Base-by-base conservation (phyloP, 1,140 invertebrate genomes). In the Meloidogyne floridensis region DNA sequence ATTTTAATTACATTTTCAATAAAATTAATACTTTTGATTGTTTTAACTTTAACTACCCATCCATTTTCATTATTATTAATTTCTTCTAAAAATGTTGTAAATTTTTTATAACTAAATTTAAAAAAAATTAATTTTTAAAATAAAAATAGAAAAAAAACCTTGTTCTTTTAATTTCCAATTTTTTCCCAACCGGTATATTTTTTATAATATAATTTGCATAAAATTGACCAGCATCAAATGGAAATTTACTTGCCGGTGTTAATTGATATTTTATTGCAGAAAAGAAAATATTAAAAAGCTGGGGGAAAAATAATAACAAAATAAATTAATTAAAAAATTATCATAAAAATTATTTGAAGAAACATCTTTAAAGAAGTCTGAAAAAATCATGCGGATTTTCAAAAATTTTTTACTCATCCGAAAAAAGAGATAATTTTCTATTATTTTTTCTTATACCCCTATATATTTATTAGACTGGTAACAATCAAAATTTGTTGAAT, bases 141-240 rank as follows among this genome's bases (percentile, higher is more conserved):
- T n/a, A 65, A 15, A 59, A 11, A 56, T 11, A 56, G 9, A 56
- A 51, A 9, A n/a, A 74, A 74, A 65, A 79, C 77, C 59, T 53
- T 18, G 85, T 86, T 20, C 85, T 87, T 59, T 86, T 86, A 20
- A 86, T 73, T 42, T 86, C 86, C 47, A 86, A 53, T 71, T 54
- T 81, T 13, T 43, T 54, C 13, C 80, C 85, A 20, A 59, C 32
- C 20, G 85, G 85, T 8, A 86, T 69, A 54, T 72, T 75, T 53
- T 84, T 87, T 11, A 86, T 42, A 7, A 86, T 69, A 70, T 69
- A 81, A 18, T 18, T 85, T 9, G 85, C 85, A 42, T 86, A 86
- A 32, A 86, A 86, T 73, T 86, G 85, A 32, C 85, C 85, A 2
- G 74, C 85, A 75, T 86, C 85, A 18, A 86, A 86, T 8, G 86